Percentiles rank a stretch among this genome's conserved stretches.
Conservation (phyloP, 2,797 vertebrate genomes). For the Xenentodon cancila region DNA sequence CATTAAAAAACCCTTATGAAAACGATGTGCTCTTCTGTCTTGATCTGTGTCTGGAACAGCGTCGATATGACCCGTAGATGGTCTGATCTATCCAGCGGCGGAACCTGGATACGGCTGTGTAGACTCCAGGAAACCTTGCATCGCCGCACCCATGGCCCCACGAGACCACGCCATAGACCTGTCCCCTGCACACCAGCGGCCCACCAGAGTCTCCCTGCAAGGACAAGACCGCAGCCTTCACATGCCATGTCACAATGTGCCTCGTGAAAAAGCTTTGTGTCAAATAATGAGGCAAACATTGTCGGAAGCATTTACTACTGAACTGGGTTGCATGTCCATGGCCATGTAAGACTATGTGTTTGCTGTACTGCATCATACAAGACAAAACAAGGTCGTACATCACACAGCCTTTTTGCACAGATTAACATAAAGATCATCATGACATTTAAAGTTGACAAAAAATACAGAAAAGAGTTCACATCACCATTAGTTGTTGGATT, state of each 20-base stretch:
- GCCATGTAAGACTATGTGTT: not conserved
- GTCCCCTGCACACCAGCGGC: slow-evolving; percentile 78
- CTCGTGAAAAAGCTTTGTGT: slow-evolving; percentile 15
- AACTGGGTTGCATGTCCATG: slow-evolving; percentile 1
- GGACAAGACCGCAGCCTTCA: slow-evolving; percentile 36
- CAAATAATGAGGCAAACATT: not conserved
- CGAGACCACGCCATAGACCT: slow-evolving; percentile 81
- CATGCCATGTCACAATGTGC: slow-evolving; percentile 2
- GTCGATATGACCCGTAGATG: slow-evolving; percentile 70
- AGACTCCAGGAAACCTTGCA: slow-evolving; percentile 80
- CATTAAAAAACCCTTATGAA: not conserved
- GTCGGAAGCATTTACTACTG: slow-evolving; percentile 2
- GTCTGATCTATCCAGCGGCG: slow-evolving; percentile 83
- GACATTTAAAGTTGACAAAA: not conserved
- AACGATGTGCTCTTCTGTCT: not conserved
- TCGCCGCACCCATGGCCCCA: slow-evolving; percentile 82
- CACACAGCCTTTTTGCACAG: too few species aligned
- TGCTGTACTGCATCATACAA: not conserved
- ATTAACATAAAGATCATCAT: too few species aligned
- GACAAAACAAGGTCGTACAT: not conserved
- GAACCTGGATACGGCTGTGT: slow-evolving; percentile 81
- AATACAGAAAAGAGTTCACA: not conserved
- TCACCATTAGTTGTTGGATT: not conserved
- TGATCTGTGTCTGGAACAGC: slow-evolving; percentile 57
- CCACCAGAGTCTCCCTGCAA: slow-evolving; percentile 84